Conservation (phyloP, 2,797 vertebrate species). For the Enteromius unitaeniatus region DNA sequence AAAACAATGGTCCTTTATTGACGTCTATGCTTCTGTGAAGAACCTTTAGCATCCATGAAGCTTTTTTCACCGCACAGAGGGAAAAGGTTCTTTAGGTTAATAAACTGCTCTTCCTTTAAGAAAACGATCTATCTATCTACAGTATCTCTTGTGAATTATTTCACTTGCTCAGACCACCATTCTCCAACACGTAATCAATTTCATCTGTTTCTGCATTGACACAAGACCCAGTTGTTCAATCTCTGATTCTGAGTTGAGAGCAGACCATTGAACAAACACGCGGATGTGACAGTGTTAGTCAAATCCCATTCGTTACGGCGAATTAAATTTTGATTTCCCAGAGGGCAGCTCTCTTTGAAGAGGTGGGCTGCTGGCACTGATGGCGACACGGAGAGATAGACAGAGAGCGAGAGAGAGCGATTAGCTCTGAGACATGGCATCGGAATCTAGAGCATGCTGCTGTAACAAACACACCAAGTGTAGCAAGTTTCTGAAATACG, state of each 20-base stretch:
- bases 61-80: too few relatives aligned
- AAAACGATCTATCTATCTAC: neutral
- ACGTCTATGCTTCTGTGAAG: neutral
- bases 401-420: slow-evolving; percentile 26
- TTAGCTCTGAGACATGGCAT: slow-evolving; percentile 28
- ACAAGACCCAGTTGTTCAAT: slow-evolving; percentile 36
- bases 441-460: slow-evolving; percentile 18
- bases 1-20: neutral
- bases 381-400: slow-evolving; percentile 33
- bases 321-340: slow-evolving; percentile 53
- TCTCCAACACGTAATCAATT: slow-evolving; percentile 14
- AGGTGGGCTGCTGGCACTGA: slow-evolving; percentile 40
- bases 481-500: slow-evolving; percentile 3
- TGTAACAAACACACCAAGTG: slow-evolving; percentile 26
- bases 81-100: neutral
- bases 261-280: slow-evolving; percentile 43
- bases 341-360: slow-evolving; percentile 47
- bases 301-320: slow-evolving; percentile 45
- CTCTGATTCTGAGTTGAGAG: slow-evolving; percentile 17
- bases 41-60: neutral
- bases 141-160: neutral
- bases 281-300: slow-evolving; percentile 43
- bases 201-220: neutral
- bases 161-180: slow-evolving; percentile 4
- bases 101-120: too few relatives aligned